Evolutionary conservation across 1,140 invertebrate genomes (phyloP), one percentile per base, ranked within the genome.

Genomic region (Drosophila sulfurigaster): DNA sequence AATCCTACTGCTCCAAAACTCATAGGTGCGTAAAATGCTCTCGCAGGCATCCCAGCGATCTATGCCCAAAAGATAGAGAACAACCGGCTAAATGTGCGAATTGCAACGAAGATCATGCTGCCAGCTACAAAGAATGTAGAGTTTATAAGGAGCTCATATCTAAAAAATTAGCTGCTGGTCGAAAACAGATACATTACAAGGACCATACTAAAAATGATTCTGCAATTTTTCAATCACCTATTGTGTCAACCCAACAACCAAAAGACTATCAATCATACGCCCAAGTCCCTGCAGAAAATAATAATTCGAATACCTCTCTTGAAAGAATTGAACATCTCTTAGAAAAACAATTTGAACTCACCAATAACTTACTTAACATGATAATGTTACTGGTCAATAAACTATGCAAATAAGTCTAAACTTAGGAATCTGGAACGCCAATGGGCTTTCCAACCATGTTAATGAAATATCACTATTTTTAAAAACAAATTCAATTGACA

Each of bases 21-120:
- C 59, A 51, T 7, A 65, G 75, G 15, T 93, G 92, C 57, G 91
- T 93, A 1, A 93, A 93, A 78, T 93, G 92, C 77, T 89, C 65
- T 11, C 67, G 52, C 13, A 58, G 81, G 8, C 92, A 93, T 52
- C 48, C 28, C 92, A 92, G 79, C 30, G 49, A 11, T 69, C 49
- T 75, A 48, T 86, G 49, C n/a, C 35, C 41, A 10, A 80, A 80
- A 69, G 28, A 56, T 32, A 57, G 51, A 8, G 65, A 74, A 8
- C 70, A 63, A 3, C 81, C 85, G 56, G 79, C 87, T 25, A 91
- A 62, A 60, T 93, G 91, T 73, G 76, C 68, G 2, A 72, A 81
- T 7, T 93, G 92, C 43, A 51, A 74, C 2, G 74, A 86, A 48
- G 68, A 32, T 32, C 30, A 32, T 1, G 80, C 91, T 28, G 91